These are phyloP conservation scores for Apodemus agrarius DNA, from an alignment of 2,797 vertebrate species.

Conservation along the genomic window DNA sequence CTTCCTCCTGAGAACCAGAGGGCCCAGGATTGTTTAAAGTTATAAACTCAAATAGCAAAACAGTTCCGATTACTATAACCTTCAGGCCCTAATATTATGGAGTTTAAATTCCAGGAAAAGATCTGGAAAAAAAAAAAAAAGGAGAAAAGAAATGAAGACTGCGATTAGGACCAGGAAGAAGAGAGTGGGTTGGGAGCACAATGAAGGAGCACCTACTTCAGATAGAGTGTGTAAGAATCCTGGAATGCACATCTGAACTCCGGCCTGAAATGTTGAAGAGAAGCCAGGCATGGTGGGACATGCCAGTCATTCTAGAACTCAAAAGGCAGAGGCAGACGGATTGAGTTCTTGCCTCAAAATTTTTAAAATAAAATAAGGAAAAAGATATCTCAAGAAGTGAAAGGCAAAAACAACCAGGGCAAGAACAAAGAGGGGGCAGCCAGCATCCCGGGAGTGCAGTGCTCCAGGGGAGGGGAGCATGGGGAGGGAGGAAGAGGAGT, in stretches of 20 bases:
- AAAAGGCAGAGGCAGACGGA: neutral
- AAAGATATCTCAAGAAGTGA: neutral
- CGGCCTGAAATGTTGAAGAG: neutral
- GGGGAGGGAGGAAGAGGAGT: neutral
- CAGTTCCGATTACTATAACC: neutral
- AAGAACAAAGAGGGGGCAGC: neutral
- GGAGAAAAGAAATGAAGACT: neutral
- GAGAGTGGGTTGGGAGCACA: neutral
- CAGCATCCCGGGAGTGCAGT: neutral
- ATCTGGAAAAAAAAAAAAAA: neutral
- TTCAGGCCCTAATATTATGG: neutral
- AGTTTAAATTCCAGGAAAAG: slow-evolving; percentile 23
- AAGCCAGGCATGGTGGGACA: neutral
- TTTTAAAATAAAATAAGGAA: neutral
- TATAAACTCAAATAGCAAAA: neutral
- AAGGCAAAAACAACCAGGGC: neutral
- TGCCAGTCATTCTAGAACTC: neutral
- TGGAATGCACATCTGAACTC: neutral
- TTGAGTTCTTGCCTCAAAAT: neutral
- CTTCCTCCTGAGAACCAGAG: slow-evolving; percentile 13
- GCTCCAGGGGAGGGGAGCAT: neutral
- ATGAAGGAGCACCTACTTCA: neutral
- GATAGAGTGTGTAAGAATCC: neutral
- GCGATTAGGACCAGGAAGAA: neutral
- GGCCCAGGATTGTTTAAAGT: neutral